Evolutionary conservation across 1,140 invertebrate genomes (phyloP).

Genomic region (Venturia canescens): DNA sequence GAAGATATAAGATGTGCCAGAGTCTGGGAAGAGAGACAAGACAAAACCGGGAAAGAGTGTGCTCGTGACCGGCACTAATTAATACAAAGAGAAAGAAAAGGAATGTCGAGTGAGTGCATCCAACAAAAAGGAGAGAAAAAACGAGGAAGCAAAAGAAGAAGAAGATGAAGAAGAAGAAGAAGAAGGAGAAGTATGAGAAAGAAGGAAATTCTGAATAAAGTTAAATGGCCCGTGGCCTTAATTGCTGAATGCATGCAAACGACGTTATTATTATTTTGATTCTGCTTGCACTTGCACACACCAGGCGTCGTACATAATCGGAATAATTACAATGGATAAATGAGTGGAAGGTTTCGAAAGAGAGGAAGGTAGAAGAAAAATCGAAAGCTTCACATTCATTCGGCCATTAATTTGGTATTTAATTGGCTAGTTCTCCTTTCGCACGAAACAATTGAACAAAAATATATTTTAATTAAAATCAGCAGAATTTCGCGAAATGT

Average conservation of each 20-base stretch:
- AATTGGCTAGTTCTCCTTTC: background rate
- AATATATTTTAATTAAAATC: constrained; percentile 24
- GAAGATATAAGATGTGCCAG: background rate
- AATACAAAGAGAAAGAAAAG: constrained; percentile 33
- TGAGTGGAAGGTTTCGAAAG: too few species aligned
- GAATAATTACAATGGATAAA: constrained; percentile 30
- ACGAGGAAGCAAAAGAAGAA: background rate
- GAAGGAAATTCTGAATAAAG: constrained; percentile 35
- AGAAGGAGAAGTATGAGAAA: background rate
- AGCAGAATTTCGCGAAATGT: too few species aligned
- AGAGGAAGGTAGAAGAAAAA: background rate
- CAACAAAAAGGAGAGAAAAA: constrained; percentile 15
- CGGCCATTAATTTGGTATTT: constrained; percentile 14
- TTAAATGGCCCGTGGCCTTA: constrained; percentile 45
- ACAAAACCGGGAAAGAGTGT: constrained; percentile 29
- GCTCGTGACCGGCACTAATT: constrained; percentile 45
- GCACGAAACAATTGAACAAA: constrained; percentile 24
- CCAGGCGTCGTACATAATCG: background rate
- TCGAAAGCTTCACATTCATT: constrained; percentile 10
- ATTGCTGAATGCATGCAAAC: constrained; percentile 44
- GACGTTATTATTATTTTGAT: constrained; percentile 40
- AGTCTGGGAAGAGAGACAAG: constrained; percentile 15
- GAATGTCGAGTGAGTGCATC: constrained; percentile 17
- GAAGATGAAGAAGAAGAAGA: constrained; percentile 11
- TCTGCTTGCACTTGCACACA: background rate